phyloP scores from a whole-genome alignment of 2,113 vertebrate species.

The Pterophyllum scalare region DNA sequence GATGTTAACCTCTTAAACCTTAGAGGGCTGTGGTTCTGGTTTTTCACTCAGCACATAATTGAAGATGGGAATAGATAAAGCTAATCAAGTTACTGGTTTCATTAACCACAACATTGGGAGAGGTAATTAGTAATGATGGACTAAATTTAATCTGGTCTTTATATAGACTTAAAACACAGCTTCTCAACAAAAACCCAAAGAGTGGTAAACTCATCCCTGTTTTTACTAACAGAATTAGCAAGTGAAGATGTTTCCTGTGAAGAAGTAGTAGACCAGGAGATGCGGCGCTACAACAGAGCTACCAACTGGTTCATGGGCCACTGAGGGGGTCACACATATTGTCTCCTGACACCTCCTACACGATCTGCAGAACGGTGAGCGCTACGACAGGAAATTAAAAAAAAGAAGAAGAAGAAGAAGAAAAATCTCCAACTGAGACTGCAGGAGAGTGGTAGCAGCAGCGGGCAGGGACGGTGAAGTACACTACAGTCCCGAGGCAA shows the following conservation, averaged over 20 bases:
- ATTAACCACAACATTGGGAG: not conserved
- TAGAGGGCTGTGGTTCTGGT: not conserved
- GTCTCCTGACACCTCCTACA: conserved; percentile 60
- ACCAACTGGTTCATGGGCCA: conserved; percentile 28
- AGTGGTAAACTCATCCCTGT: not conserved
- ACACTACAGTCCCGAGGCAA: conserved; percentile 68
- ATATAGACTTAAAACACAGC: not conserved
- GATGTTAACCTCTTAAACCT: not conserved
- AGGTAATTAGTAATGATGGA: not conserved
- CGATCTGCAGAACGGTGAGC: conserved; percentile 16
- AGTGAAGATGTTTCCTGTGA: not conserved
- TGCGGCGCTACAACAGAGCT: not conserved
- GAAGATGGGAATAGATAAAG: not conserved
- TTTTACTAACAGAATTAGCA: not conserved
- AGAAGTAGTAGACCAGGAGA: not conserved
- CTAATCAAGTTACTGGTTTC: not conserved
- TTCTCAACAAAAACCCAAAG: not conserved
- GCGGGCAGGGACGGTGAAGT: conserved; percentile 44
- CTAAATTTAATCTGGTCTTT: not conserved
- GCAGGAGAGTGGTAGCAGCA: conserved; percentile 20
- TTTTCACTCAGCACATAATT: not conserved
- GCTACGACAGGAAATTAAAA: conserved; percentile 42
- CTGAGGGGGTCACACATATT: conserved; percentile 52
- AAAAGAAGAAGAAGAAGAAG: not conserved
- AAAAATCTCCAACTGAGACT: conserved; percentile 47